Percentiles rank a stretch among this genome's conserved stretches.
phyloP scores from a whole-genome alignment of 2,113 vertebrate species.

The Trinectes maculatus region DNA sequence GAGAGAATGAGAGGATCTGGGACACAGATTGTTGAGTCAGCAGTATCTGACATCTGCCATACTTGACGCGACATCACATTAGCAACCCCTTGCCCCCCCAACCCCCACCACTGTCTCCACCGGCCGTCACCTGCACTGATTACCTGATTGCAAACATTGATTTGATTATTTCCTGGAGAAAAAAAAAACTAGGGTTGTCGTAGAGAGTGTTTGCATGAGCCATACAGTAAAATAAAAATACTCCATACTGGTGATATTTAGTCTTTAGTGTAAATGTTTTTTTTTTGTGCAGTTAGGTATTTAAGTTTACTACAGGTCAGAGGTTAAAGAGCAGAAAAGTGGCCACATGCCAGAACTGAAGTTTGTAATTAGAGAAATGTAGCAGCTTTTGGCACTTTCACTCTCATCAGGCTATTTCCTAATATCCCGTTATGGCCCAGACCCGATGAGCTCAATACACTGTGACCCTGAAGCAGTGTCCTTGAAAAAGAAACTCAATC shows the following conservation, averaged over 20 bases:
- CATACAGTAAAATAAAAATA: too few relatives aligned
- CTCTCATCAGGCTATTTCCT: conserved; percentile 39
- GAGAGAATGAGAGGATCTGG: conserved; percentile 67
- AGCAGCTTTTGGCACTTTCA: conserved; percentile 8
- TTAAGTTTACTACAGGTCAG: neutral
- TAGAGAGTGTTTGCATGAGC: conserved; percentile 2
- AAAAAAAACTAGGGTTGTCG: conserved; percentile 70
- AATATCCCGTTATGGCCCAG: conserved; percentile 46
- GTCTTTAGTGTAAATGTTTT: too few relatives aligned
- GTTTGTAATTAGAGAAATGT: conserved; percentile 35
- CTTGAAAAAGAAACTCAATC: conserved; percentile 60
- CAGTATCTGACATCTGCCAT: conserved; percentile 70
- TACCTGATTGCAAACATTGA: conserved; percentile 83
- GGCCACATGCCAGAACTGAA: neutral
- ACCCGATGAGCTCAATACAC: conserved; percentile 31
- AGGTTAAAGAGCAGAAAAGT: neutral
- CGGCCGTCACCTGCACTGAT: conserved; percentile 76
- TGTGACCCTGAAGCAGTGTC: conserved; percentile 40
- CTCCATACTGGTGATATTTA: too few relatives aligned
- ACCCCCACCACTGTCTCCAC: conserved; percentile 34
- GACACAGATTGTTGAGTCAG: conserved; percentile 72
- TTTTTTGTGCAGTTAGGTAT: neutral
- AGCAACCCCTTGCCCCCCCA: conserved; percentile 51
- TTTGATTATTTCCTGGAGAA: conserved; percentile 81
- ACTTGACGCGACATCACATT: conserved; percentile 69